Percentiles rank a stretch among this genome's conserved stretches.
Evolutionary conservation across 1,140 invertebrate species (phyloP).

Genomic region (Battus philenor): DNA sequence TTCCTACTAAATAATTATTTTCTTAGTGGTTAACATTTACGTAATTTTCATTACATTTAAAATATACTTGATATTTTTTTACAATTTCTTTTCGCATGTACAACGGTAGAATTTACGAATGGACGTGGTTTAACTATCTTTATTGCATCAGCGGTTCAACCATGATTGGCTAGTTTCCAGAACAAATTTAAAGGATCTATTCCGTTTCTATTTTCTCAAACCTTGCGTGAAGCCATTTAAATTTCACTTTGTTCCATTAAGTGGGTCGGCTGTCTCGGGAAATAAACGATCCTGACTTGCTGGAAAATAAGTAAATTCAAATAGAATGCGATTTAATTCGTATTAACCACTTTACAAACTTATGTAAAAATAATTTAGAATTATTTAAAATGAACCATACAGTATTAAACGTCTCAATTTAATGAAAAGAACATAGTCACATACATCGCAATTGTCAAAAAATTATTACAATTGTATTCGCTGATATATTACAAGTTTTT

Average conservation of each 20-base stretch:
- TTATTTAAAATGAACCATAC: too few relatives aligned
- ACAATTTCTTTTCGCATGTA: not conserved
- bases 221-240: constrained; percentile 27
- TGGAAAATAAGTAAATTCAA: constrained; percentile 5
- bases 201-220: constrained; percentile 37
- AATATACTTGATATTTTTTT: too few relatives aligned
- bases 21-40: too few relatives aligned
- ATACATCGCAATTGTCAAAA: too few relatives aligned
- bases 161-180: constrained; percentile 12
- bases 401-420: too few relatives aligned
- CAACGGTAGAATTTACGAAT: not conserved
- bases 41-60: too few relatives aligned
- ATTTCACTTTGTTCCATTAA: constrained; percentile 31
- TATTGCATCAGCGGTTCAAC: constrained; percentile 9
- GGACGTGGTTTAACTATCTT: constrained; percentile 5
- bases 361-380: too few relatives aligned
- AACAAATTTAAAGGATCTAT: constrained; percentile 20
- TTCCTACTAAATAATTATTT: too few relatives aligned
- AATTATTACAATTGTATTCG: too few relatives aligned
- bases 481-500: too few relatives aligned
- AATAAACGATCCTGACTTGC: constrained; percentile 21
- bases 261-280: constrained; percentile 33
- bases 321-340: constrained; percentile 3
- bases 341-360: not conserved
- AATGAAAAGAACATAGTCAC: too few relatives aligned